Percentiles rank a stretch among this genome's conserved stretches.
Conservation (phyloP, 2,113 vertebrate genomes). For the Tinamus guttatus region DNA sequence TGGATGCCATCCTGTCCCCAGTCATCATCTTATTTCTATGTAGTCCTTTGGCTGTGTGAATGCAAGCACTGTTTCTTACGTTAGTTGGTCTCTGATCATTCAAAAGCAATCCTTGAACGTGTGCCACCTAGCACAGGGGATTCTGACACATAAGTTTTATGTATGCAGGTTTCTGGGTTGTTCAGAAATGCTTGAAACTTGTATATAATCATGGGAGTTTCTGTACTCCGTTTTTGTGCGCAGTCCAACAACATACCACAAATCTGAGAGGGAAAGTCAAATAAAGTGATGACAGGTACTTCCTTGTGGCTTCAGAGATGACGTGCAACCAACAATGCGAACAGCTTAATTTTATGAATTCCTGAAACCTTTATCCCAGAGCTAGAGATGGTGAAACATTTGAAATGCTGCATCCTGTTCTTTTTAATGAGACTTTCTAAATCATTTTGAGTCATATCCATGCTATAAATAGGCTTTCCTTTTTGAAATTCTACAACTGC, state of each 20-base stretch:
- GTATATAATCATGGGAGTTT: background rate
- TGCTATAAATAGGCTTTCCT: background rate
- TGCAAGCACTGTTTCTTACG: rapidly evolving
- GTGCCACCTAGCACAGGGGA: background rate
- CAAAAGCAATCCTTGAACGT: background rate
- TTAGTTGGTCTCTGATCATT: background rate
- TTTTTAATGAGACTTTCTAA: constrained; percentile 39
- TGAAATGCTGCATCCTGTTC: constrained; percentile 48
- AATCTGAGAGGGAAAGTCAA: background rate
- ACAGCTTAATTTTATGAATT: constrained; percentile 30
- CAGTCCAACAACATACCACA: background rate
- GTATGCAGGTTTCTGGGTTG: background rate
- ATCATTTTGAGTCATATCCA: background rate
- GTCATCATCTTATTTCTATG: background rate
- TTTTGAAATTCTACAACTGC: constrained; percentile 17
- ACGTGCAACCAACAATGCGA: background rate
- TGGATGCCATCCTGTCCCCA: background rate
- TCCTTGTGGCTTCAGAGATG: constrained; percentile 38
- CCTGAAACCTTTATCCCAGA: constrained; percentile 8
- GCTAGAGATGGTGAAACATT: constrained; percentile 22
- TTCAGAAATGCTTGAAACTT: background rate
- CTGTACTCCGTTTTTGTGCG: background rate
- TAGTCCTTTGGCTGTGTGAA: background rate
- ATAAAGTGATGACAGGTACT: constrained; percentile 30
- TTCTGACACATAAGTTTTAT: background rate